Percentiles rank a stretch among this genome's conserved stretches.
Evolutionary conservation across 1,140 invertebrate species (phyloP).

Genomic region (Drosophila nasuta): DNA sequence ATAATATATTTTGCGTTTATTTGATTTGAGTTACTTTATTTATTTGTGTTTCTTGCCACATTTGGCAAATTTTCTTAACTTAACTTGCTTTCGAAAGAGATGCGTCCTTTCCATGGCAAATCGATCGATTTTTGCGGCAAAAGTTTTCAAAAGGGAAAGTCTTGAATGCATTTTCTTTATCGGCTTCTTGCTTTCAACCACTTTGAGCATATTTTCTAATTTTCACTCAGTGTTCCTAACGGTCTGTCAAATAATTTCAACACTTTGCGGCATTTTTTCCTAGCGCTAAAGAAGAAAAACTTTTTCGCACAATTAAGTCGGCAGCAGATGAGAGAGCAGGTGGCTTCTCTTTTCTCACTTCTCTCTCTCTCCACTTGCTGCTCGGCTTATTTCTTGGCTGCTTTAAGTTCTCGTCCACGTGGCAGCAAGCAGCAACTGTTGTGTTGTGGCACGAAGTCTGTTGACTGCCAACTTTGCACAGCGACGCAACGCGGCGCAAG

Average conservation of each 20-base stretch:
- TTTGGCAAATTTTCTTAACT: background rate
- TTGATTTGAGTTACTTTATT: conserved; percentile 19
- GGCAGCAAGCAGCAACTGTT: conserved; percentile 6
- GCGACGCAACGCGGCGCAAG: background rate
- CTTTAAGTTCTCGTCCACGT: background rate
- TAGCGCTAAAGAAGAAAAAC: conserved; percentile 44
- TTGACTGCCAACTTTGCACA: conserved; percentile 25
- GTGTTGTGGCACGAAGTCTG: conserved; percentile 19
- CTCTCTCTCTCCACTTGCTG: background rate
- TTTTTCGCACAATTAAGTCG: conserved; percentile 74
- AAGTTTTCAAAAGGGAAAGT: conserved; percentile 1
- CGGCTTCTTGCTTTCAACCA: conserved; percentile 27
- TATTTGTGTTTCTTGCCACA: conserved; percentile 3
- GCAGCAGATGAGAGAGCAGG: conserved; percentile 17
- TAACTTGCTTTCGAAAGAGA: background rate
- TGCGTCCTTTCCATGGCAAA: background rate
- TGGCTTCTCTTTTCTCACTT: background rate
- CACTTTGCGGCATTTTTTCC: conserved; percentile 63
- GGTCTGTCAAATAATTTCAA: conserved; percentile 60
- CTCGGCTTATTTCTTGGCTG: background rate
- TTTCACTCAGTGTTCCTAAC: conserved; percentile 26
- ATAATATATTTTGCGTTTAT: conserved; percentile 21
- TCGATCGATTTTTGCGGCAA: background rate
- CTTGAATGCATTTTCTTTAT: conserved; percentile 2
- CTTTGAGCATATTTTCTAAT: conserved; percentile 57